Percentiles rank a stretch among this genome's conserved stretches.
phyloP scores from a whole-genome alignment of 1,140 invertebrate species.

The Ridgeia piscesae region DNA sequence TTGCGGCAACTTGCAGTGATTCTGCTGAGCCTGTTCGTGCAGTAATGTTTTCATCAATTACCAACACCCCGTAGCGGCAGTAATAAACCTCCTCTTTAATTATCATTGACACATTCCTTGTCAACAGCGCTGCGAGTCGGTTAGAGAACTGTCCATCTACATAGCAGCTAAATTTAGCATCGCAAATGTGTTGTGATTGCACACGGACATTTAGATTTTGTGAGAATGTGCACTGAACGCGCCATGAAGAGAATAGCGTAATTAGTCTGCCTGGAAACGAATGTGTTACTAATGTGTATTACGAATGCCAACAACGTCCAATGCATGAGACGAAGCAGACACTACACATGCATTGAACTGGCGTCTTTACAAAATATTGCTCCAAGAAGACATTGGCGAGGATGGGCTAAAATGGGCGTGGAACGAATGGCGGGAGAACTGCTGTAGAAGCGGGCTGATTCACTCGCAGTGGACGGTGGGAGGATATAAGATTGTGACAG shows the following conservation, averaged over 20 bases:
- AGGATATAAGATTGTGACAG: too few species aligned
- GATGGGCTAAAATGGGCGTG: too few species aligned
- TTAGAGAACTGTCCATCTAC: neutral
- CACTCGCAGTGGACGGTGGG: too few species aligned
- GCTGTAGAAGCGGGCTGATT: too few species aligned
- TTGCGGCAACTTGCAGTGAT: neutral
- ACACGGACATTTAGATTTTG: neutral
- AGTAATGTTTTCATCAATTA: neutral
- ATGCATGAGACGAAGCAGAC: neutral
- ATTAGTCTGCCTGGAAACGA: neutral
- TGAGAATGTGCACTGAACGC: neutral
- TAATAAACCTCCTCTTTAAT: neutral
- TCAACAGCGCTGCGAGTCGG: neutral
- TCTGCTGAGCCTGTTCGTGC: neutral
- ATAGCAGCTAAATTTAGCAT: neutral
- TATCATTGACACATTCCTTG: neutral
- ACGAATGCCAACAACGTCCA: neutral
- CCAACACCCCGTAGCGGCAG: neutral
- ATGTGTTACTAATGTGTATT: neutral
- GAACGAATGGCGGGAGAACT: too few species aligned
- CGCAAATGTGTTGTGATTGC: neutral
- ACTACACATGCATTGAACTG: neutral
- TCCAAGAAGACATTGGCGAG: too few species aligned
- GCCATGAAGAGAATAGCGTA: neutral
- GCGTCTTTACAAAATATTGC: neutral